Evolutionary conservation across 1,140 invertebrate genomes (phyloP), one percentile per base, ranked within the genome.

Genomic region (Ganaspis sp.): DNA sequence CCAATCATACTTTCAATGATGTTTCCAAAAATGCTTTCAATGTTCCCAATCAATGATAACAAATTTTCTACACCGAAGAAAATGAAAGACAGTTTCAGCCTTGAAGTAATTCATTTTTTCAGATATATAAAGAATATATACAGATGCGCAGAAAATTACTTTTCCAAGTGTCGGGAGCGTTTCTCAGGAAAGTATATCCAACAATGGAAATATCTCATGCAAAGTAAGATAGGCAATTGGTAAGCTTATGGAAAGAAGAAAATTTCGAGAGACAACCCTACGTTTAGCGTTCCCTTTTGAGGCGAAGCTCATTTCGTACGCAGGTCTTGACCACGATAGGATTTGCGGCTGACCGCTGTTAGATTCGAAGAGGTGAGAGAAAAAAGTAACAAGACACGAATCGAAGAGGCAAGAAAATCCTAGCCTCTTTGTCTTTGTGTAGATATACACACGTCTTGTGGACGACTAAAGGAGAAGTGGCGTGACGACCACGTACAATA

Each of bases 401-500:
- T 77, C 76, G 58, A 21, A 64, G 34, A 64, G 26, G 12, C n/a
- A 42, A 38, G 17, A 21, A 42, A 69, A 45, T 21, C 21, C 40
- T 34, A 8, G 26, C 40, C 17, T 37, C 26, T 9, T 75, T 49
- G 17, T 42, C 12, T 23, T 37, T 17, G n/a, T 53, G n/a, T 23
- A 21, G n/a, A n/a, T n/a, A n/a, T n/a, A n/a, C n/a, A n/a, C n/a
- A n/a, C n/a, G n/a, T 72, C 9, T 53, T 42, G 15, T 9, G 71
- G 53, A 69, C n/a, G 40, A 42, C 69, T 53, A 38, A 38, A 72
- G 75, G 70, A 77, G 74, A 74, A 81, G 78, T 5, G 45, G 42
- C 9, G 42, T n/a, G 42, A 15, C 82, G 75, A 79, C 76, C 87
- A 89, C 89, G 86, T 88, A 90, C 90, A 88, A 91, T 91, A 91